Base-by-base conservation (phyloP, 2,797 vertebrate species). In the Sebastes paucispinis region DNA sequence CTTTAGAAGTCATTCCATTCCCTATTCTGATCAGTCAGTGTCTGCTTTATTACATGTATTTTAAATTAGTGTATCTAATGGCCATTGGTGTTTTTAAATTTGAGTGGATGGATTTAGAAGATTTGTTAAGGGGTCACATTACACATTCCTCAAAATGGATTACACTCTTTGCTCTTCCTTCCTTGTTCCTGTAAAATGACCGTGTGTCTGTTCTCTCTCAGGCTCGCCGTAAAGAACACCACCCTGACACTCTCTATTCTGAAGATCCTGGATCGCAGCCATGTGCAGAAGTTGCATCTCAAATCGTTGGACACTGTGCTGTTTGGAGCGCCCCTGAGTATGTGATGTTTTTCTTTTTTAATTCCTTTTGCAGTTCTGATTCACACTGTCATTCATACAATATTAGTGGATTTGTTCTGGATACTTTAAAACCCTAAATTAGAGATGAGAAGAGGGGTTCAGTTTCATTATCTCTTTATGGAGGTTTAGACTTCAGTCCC, bases 261-360 rank as follows among this genome's bases (percentile, higher is more conserved):
- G 88, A 99, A 99, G 83, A 99, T 99, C 91, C 94, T 97, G 50
- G 98, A 99, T 87, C 95, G 98, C 57, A 99, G 97, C 94, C 98
- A 99, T 70, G 90, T 97, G 75, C 98, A 99, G 91, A 99, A 99
- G 92, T 93, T 99, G 85, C 98, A 99, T 89, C 96, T 99, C 64
- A 99, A 99, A 59, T 92, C 98, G 5, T 85, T 99, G 93, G 98
- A 99, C 90, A 99, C 98, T 0, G 98, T 99, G 36, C 96, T 99
- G 22, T 99, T 99, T 1, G 98, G 98, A 69, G 96, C 98, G 1
- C 98, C 98, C 0, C 93, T 97, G 59, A 92, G 98, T 99, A 94
- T 95, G 98, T 97, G 71, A 50, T 5, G 0, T 64, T 3, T 67
- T 54, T 2, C 52, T 57, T 25, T 75, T 32, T 65, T 20, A 66